Conservation (phyloP, 1,140 invertebrate genomes). For the Subanguina moxae region DNA sequence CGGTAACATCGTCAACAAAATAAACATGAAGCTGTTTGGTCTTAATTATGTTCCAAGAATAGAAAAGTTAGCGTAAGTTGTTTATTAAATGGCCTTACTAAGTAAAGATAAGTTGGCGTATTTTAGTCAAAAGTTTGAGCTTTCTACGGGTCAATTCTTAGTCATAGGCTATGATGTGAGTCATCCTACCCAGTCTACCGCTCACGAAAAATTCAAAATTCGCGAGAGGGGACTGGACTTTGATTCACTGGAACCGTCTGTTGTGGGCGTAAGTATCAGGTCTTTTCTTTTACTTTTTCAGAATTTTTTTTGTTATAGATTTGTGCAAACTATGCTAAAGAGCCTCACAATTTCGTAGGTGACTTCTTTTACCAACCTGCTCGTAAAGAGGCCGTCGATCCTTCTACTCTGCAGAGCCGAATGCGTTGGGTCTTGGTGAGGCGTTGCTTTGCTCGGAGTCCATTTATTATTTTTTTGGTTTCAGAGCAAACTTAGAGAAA, state of each 20-base stretch:
- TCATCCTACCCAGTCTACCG: constrained; percentile 23
- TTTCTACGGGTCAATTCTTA: constrained; percentile 18
- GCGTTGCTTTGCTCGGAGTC: neutral
- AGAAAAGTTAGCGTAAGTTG: constrained; percentile 19
- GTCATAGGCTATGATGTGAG: constrained; percentile 25
- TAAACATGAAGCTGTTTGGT: constrained; percentile 32
- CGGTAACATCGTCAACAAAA: constrained; percentile 26
- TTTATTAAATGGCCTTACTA: neutral
- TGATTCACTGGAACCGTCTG: constrained; percentile 17
- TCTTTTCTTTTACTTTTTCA: neutral
- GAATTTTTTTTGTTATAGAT: constrained; percentile 24
- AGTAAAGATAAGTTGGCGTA: neutral
- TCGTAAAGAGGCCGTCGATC: constrained; percentile 13
- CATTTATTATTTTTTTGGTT: constrained; percentile 7
- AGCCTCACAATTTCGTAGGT: constrained; percentile 15
- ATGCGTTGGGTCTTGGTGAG: neutral
- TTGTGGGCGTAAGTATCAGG: constrained; percentile 22
- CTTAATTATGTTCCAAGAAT: constrained; percentile 24
- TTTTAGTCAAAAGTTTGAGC: constrained; percentile 23
- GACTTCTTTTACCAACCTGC: constrained; percentile 30
- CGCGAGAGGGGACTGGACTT: neutral
- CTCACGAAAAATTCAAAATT: constrained; percentile 9
- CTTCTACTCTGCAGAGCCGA: neutral
- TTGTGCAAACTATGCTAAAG: constrained; percentile 26
- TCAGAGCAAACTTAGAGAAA: constrained; percentile 12